Evolutionary conservation across 2,113 vertebrate genomes (phyloP).

Genomic region (Cyprinodon tularosa): DNA sequence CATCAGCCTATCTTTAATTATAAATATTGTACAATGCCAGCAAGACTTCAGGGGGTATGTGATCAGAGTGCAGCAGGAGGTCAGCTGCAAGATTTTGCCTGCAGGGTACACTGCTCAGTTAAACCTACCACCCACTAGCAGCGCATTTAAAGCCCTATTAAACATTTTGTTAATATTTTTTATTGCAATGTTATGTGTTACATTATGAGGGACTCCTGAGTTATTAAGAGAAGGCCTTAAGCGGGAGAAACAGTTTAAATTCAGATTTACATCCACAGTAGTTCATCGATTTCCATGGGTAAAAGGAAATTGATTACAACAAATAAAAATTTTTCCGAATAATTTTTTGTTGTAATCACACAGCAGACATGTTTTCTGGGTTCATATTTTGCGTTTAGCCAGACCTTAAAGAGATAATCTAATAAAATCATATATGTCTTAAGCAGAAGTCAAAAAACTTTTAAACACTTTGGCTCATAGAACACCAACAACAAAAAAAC

Average conservation of each 20-base stretch:
- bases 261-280: not conserved
- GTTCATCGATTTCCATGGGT: not conserved
- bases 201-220: not conserved
- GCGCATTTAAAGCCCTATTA: constrained; percentile 11
- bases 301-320: no score
- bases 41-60: constrained; percentile 4
- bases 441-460: not conserved
- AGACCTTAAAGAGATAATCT: no score
- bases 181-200: not conserved
- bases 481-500: no score
- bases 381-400: not conserved
- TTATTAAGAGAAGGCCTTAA: not conserved
- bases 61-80: not conserved
- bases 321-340: no score
- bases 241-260: no score
- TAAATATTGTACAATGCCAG: not conserved
- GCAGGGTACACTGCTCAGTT: constrained; percentile 2
- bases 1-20: constrained; percentile 6
- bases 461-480: not conserved
- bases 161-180: constrained; percentile 32
- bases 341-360: no score
- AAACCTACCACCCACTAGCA: not conserved
- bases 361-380: no score
- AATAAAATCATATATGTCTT: not conserved
- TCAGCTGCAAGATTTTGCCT: constrained; percentile 15